phyloP scores from a whole-genome alignment of 2,888 invertebrate species.

The Hipparchia semele region DNA sequence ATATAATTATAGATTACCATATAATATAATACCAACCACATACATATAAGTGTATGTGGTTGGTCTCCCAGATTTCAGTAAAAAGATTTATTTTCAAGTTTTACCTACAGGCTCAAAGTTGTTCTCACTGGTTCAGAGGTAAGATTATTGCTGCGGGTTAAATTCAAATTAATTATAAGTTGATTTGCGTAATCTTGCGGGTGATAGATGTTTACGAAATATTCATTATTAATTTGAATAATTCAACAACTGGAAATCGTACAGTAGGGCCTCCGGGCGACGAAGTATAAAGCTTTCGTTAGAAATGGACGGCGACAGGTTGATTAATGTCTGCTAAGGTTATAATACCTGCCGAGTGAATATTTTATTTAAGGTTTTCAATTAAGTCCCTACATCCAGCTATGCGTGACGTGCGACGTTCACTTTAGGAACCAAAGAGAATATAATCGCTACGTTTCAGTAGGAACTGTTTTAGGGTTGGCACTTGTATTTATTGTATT shows the following conservation, averaged over 20 bases:
- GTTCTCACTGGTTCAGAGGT: background rate
- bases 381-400: conserved; percentile 48
- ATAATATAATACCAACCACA: too few species aligned
- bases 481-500: conserved; percentile 63
- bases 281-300: conserved; percentile 52
- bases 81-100: too few species aligned
- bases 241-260: conserved; percentile 24
- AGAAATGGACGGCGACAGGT: conserved; percentile 70
- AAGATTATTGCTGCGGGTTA: background rate
- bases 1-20: too few species aligned
- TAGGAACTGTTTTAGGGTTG: conserved; percentile 65
- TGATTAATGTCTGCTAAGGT: conserved; percentile 67
- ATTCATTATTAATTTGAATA: conserved; percentile 12
- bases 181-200: background rate
- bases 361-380: conserved; percentile 69
- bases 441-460: too few species aligned
- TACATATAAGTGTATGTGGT: too few species aligned
- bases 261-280: conserved; percentile 40
- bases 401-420: conserved; percentile 68
- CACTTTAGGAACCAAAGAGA: conserved; percentile 46
- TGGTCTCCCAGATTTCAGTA: too few species aligned
- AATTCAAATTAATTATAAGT: background rate
- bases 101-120: too few species aligned
- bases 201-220: conserved; percentile 14
- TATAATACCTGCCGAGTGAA: conserved; percentile 70